Evolutionary conservation across 1,140 invertebrate species (phyloP).

Genomic region (Cydia fagiglandana): DNA sequence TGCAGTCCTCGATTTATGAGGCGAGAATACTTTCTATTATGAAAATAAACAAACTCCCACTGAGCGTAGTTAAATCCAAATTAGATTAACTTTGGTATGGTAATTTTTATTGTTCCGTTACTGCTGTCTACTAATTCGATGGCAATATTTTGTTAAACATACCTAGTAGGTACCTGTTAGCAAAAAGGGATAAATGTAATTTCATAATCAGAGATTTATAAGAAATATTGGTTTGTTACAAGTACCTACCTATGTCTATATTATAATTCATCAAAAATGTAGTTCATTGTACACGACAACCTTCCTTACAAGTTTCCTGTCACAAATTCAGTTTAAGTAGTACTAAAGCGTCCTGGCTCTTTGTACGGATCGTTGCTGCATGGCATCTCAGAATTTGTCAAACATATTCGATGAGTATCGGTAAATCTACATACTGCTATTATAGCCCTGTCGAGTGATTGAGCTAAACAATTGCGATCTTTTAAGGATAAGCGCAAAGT

Average conservation of each 20-base stretch:
- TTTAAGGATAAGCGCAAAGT: slow-evolving; percentile 50
- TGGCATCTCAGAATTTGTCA: slow-evolving; percentile 23
- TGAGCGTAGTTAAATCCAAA: slow-evolving; percentile 50
- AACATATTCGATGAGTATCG: slow-evolving; percentile 32
- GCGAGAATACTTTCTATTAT: slow-evolving; percentile 51
- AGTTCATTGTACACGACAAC: neutral
- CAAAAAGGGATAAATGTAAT: too few relatives aligned
- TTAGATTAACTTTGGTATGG: slow-evolving; percentile 53
- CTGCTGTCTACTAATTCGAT: neutral
- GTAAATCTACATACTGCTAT: slow-evolving; percentile 44
- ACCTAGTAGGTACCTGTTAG: too few relatives aligned
- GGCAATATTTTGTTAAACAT: neutral
- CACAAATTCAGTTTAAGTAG: neutral
- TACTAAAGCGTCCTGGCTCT: neutral
- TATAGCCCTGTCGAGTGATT: slow-evolving; percentile 35
- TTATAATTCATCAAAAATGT: too few relatives aligned
- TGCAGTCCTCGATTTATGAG: slow-evolving; percentile 65
- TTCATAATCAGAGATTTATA: too few relatives aligned
- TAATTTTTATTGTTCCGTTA: slow-evolving; percentile 25
- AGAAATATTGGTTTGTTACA: too few relatives aligned
- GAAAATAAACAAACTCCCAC: slow-evolving; percentile 51
- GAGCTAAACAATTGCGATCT: slow-evolving; percentile 57
- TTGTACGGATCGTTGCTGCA: neutral
- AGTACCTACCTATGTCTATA: too few relatives aligned
- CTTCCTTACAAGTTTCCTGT: neutral